A percentile compares a stretch with the other conserved stretches of the same genome.
Evolutionary conservation across 1,140 invertebrate genomes (phyloP).

Genomic region (Bombus waltoni): DNA sequence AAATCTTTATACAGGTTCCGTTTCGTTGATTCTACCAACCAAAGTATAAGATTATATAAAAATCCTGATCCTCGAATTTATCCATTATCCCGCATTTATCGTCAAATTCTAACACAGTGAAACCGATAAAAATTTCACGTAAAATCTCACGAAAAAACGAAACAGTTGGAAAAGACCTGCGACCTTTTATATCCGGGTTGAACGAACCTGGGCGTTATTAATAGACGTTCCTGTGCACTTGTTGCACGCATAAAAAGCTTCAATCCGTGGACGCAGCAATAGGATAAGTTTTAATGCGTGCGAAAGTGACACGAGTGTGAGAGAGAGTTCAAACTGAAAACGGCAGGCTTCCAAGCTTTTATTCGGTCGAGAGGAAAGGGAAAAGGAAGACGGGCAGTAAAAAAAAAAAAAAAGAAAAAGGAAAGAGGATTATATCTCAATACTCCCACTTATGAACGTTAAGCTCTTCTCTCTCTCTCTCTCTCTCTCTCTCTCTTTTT

Average conservation of each 20-base stretch:
- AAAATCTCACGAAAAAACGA: background rate
- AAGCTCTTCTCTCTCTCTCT: background rate
- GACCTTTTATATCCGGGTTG: background rate
- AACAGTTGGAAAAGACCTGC: background rate
- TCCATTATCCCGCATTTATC: background rate
- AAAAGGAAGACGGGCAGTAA: background rate
- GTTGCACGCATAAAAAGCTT: conserved; percentile 19
- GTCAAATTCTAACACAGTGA: background rate
- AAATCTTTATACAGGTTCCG: too few relatives aligned
- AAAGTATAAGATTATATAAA: too few relatives aligned
- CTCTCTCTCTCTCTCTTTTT: background rate
- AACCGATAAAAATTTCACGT: background rate
- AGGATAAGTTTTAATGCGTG: conserved; percentile 15
- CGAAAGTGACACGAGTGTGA: conserved; percentile 1
- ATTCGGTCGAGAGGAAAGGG: background rate
- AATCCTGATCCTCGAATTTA: too few relatives aligned
- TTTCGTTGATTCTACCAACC: too few relatives aligned
- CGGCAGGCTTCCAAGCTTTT: too few relatives aligned
- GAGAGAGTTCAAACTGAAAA: conserved; percentile 12
- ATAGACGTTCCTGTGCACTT: conserved; percentile 6
- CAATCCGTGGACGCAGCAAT: background rate
- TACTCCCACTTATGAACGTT: background rate
- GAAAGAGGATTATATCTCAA: background rate
- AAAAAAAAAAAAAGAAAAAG: background rate
- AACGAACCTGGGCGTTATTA: background rate